Evolutionary conservation across 2,888 invertebrate genomes (phyloP).

Genomic region (Antheraea yamamai): DNA sequence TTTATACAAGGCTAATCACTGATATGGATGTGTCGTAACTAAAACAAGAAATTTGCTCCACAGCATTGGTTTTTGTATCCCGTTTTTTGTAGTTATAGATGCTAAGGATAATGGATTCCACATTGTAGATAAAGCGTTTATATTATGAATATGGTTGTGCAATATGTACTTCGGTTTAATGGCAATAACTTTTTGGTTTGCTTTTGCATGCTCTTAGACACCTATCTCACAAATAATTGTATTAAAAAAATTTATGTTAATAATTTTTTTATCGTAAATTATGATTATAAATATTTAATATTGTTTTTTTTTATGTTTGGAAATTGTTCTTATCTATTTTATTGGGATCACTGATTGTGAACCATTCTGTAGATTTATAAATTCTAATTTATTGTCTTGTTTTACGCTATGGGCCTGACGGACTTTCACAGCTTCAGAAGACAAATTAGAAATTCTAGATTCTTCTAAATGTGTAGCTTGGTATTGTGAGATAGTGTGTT

Average conservation of each 20-base stretch:
- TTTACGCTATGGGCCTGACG: too few relatives aligned
- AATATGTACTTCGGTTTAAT: neutral
- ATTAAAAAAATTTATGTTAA: neutral
- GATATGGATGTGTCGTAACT: conserved; percentile 24
- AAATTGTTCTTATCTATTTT: too few relatives aligned
- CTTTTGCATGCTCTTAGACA: neutral
- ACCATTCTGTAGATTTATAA: neutral
- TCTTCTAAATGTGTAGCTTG: neutral
- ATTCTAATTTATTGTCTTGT: too few relatives aligned
- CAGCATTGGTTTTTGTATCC: conserved; percentile 27
- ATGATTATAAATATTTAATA: neutral
- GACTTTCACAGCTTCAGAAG: too few relatives aligned
- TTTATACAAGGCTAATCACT: neutral
- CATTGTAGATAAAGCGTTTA: neutral
- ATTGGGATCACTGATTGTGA: too few relatives aligned
- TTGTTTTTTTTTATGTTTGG: neutral
- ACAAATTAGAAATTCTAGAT: neutral
- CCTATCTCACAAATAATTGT: neutral
- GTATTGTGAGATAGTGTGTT: neutral
- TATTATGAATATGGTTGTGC: neutral
- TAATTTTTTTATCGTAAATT: neutral
- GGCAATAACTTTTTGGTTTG: conserved; percentile 3
- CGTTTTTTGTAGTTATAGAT: conserved; percentile 21
- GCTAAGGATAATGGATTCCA: conserved; percentile 5
- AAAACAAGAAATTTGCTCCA: conserved; percentile 26